Conservation (phyloP, 2,888 invertebrate species). For the Fissipunctia ypsillon region DNA sequence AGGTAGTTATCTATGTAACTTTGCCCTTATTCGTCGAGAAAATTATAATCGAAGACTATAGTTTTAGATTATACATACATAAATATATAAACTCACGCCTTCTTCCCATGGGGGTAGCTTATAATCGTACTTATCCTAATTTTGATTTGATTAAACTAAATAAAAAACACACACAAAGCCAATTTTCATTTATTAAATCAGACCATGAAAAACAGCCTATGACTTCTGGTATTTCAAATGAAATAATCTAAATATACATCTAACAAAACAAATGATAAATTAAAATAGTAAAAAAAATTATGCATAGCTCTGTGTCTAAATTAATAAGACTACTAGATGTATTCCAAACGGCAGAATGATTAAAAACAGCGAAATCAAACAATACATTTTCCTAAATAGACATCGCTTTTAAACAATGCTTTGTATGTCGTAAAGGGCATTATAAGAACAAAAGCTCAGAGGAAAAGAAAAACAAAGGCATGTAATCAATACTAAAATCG, state of each 20-base stretch:
- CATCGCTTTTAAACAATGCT: constrained; percentile 1
- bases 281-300: constrained; percentile 5
- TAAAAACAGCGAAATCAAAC: constrained; percentile 12
- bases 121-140: not conserved
- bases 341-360: not conserved
- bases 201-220: not conserved
- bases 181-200: not conserved
- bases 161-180: not conserved
- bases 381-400: constrained; percentile 9
- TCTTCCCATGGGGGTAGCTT: not conserved
- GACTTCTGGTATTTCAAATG: not conserved
- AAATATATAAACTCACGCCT: too few relatives aligned
- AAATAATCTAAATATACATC: not conserved
- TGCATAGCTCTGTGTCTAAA: not conserved
- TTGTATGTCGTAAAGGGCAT: constrained; percentile 5
- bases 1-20: not conserved
- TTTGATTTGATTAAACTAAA: not conserved
- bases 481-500: constrained; percentile 48
- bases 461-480: constrained; percentile 14
- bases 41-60: not conserved
- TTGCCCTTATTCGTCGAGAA: constrained; percentile 10
- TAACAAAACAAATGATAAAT: constrained; percentile 6
- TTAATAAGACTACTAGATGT: not conserved
- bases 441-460: not conserved
- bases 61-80: not conserved